Conservation (phyloP, 2,797 vertebrate species). For the Trichosurus vulpecula region DNA sequence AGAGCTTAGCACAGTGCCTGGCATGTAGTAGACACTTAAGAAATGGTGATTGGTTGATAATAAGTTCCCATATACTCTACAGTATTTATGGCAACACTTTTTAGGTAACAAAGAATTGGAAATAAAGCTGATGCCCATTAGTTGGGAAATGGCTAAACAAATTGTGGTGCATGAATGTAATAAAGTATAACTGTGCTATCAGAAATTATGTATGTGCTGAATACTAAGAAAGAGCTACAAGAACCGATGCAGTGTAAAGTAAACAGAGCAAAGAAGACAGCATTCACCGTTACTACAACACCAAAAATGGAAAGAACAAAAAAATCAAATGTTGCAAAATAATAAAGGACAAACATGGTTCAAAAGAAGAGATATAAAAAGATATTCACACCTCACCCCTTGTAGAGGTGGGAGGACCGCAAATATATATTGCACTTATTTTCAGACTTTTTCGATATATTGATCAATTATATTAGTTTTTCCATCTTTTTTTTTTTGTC, state of each 20-base stretch:
- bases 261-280: not conserved
- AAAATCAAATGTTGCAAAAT: not conserved
- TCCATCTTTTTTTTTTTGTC: not conserved
- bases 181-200: not conserved
- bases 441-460: not conserved
- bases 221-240: not conserved
- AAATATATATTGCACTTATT: not conserved
- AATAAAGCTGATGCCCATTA: not conserved
- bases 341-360: not conserved
- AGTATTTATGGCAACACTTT: not conserved
- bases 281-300: not conserved
- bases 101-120: not conserved
- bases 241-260: not conserved
- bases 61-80: not conserved
- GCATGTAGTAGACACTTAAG: not conserved
- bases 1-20: not conserved
- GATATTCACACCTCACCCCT: not conserved
- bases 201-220: not conserved
- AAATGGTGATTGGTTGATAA: not conserved
- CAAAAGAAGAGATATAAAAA: not conserved
- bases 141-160: not conserved
- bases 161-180: not conserved
- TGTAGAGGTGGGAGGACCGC: not conserved
- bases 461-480: not conserved
- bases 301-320: not conserved